Conservation (phyloP, 2,113 vertebrate species). For the Bos indicus region DNA sequence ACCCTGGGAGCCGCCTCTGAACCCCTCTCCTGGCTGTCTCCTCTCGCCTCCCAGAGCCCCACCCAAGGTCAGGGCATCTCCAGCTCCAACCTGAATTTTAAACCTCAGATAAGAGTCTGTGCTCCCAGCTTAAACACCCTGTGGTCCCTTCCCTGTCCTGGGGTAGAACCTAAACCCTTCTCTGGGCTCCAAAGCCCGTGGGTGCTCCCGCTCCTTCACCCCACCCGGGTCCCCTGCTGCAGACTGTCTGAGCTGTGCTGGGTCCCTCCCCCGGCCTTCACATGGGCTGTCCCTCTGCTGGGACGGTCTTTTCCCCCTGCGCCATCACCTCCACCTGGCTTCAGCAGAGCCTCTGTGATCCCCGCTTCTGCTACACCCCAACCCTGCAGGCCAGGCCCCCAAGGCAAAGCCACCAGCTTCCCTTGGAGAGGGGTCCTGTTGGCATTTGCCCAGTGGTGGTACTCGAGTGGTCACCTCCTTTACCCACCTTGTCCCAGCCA, state of each 20-base stretch:
- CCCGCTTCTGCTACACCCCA: no score
- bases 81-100: background rate
- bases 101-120: background rate
- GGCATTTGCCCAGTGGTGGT: background rate
- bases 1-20: background rate
- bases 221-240: no score
- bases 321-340: background rate
- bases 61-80: background rate
- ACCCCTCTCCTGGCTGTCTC: background rate
- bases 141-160: rapidly evolving
- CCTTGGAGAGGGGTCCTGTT: rapidly evolving
- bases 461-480: background rate
- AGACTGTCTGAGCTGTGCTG: no score
- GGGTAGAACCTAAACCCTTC: no score
- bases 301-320: rapidly evolving
- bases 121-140: background rate
- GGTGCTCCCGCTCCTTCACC: no score
- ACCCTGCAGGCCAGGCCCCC: background rate
- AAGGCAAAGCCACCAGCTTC: background rate
- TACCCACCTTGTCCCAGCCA: background rate
- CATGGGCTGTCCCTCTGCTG: background rate
- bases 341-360: background rate
- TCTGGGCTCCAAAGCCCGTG: rapidly evolving
- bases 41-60: background rate
- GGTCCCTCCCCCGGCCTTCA: background rate